These are phyloP conservation scores for Diceros bicornis DNA, from an alignment of 2,797 vertebrate species.

Conservation along the genomic window DNA sequence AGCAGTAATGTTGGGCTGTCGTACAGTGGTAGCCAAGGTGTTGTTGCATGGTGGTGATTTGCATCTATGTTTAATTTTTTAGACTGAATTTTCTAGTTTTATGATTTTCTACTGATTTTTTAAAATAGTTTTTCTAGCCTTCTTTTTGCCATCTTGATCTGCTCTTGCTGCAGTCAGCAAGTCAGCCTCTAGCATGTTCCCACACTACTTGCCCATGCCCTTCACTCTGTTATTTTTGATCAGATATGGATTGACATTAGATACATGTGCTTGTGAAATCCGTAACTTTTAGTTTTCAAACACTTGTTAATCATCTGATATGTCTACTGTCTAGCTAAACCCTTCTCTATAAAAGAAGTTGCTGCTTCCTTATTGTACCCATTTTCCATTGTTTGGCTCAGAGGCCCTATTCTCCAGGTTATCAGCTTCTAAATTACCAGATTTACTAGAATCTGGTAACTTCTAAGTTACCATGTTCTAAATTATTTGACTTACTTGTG, in stretches of 20 bases:
- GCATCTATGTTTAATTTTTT: not conserved
- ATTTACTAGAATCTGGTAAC: too few species aligned
- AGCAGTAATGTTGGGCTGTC: not conserved
- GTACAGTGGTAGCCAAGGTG: not conserved
- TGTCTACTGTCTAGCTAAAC: not conserved
- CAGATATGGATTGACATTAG: not conserved
- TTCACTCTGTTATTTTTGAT: not conserved
- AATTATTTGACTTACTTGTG: not conserved
- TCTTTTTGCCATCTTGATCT: not conserved
- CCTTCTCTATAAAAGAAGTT: not conserved
- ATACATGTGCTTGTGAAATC: not conserved
- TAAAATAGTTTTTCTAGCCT: not conserved
- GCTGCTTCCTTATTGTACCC: not conserved
- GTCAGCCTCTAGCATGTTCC: not conserved
- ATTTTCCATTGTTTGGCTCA: not conserved
- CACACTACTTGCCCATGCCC: not conserved
- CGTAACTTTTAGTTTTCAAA: not conserved
- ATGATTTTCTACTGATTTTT: constrained; percentile 21
- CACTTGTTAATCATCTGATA: not conserved
- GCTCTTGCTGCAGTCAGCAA: not conserved
- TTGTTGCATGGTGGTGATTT: not conserved
- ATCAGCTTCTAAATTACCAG: not conserved
- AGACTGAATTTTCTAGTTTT: not conserved
- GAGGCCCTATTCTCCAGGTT: not conserved
- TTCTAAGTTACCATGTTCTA: not conserved